Evolutionary conservation across 2,888 invertebrate species (phyloP).

Genomic region (Drosophila imparisetae): DNA sequence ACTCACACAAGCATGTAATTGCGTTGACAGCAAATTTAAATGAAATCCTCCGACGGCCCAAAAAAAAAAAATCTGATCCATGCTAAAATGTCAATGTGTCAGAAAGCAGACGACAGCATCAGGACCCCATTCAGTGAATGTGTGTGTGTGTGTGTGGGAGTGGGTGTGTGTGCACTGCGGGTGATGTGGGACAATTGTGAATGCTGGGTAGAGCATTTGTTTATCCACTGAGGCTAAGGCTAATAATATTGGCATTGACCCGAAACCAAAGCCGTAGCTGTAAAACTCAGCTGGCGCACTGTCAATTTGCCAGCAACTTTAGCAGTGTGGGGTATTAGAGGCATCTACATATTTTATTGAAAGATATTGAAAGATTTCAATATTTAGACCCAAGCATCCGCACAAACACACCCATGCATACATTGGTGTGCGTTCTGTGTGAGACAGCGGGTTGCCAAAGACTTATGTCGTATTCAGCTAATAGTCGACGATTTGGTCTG

Average conservation of each 20-base stretch:
- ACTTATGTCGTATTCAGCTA: constrained; percentile 12
- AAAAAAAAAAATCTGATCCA: constrained; percentile 12
- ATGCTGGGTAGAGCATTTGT: constrained; percentile 13
- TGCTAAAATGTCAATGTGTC: constrained; percentile 70
- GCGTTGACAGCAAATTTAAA: constrained; percentile 81
- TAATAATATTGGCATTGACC: constrained; percentile 78
- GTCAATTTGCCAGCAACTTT: constrained; percentile 64
- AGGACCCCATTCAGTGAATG: constrained; percentile 11
- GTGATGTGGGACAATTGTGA: constrained; percentile 10
- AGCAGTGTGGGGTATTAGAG: constrained; percentile 24
- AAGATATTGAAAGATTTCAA: constrained; percentile 78
- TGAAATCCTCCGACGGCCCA: constrained; percentile 60
- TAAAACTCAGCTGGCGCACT: constrained; percentile 76
- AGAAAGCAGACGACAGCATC: constrained; percentile 66
- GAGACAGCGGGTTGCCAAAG: constrained; percentile 34
- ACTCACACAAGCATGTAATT: constrained; percentile 62
- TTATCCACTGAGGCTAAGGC: constrained; percentile 42
- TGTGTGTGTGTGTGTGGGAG: constrained; percentile 7
- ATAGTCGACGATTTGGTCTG: constrained; percentile 22
- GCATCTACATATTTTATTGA: constrained; percentile 82
- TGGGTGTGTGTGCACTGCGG: constrained; percentile 2
- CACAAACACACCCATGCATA: constrained; percentile 11
- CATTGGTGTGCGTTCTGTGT: constrained; percentile 1
- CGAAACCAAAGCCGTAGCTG: constrained; percentile 60
- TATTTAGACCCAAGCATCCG: constrained; percentile 39